Evolutionary conservation across 2,888 invertebrate genomes (phyloP), one percentile per base, ranked within the genome.

Genomic region (Caenorhabditis sulstoni): DNA sequence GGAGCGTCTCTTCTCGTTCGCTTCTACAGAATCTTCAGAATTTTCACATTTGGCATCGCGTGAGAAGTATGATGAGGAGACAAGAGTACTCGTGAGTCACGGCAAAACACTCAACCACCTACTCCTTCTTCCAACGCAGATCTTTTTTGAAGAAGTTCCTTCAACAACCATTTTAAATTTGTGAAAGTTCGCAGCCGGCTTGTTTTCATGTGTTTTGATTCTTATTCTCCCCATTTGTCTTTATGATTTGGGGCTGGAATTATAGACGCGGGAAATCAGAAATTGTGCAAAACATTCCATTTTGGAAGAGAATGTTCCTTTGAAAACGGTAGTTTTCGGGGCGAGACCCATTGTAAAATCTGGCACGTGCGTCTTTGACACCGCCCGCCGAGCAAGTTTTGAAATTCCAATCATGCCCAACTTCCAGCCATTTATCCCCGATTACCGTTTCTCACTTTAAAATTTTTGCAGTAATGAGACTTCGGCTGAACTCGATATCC

Each of bases 51-150:
- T 35, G 44, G 59, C 68, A 68, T 71, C 71, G 62, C 71, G 62
- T 71, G 71, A 52, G 57, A 58, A 64, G 65, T 65, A 57, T 61
- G 53, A 61, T 66, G 61, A 61, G 55, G 50, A 23, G 44, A 64
- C 75, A 75, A 75, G 75, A 75, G 75, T 75, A 66, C 75, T 75
- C 67, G 55, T 74, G 66, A 74, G 66, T 66, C 66, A 74, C 53
- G 66, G 55, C 66, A 75, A 75, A 75, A 67, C 75, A 75, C 75
- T 75, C 67, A 75, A 75, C 52, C 59, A 75, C 71, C 57, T 57
- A 57, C 64, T 64, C 64, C 61, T 52, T 29, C 29, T 29, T 47
- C 44, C 62, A 22, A 41, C 18, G 18, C 58, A 61, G 14, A 62
- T 35, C 14, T 47, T 53, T 58, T 70, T 55, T 47, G 73, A 73